Base-by-base conservation (phyloP, 2,113 vertebrate genomes). In the Ictalurus punctatus region DNA sequence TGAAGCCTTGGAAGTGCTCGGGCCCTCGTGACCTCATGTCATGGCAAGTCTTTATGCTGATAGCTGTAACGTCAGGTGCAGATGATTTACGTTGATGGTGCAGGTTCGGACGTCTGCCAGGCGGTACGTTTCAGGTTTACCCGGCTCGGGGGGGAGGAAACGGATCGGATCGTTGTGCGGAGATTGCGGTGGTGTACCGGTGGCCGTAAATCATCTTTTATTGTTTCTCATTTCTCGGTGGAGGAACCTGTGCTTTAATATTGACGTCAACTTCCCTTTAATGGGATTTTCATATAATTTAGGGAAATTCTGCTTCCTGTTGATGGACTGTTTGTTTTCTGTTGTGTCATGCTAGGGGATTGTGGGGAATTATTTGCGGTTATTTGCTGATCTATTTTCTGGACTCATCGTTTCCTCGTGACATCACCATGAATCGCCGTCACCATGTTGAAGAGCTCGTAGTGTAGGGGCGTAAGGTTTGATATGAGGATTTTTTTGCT, bases 241-340 rank as follows among this genome's bases (percentile, higher is more conserved):
- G 80, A 59, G 25, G 30, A 23, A 37, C 56, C 1, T 9, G 56
- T 14, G 30, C 54, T 23, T 34, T 6, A 6, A 6, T 34, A 10
- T 34, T 58, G 17, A 10, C 0, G 14, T 21, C 9, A n/a, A n/a
- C 16, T 78, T 86, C 58, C 58, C 85, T n/a, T 63, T 40, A 30
- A 44, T 58, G 1, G 19, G 27, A 63, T 27, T 78, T 78, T 10
- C 37, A 3, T 2, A 13, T 69, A 13, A 56, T 54, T 56, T 27
- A 25, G n/a, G 78, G 63, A 81, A 69, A 27, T 71, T 52, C n/a
- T n/a, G 21, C 27, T 87, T 87, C 74, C 76, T 82, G 6, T 7
- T 48, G 44, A 7, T 48, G 44, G 44, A 48, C 44, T 48, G 44
- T 48, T 48, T 0, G 44, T 48, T 48, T 48, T 48, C 44, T 48